phyloP scores from a whole-genome alignment of 2,113 vertebrate species.

The Vombatus ursinus region DNA sequence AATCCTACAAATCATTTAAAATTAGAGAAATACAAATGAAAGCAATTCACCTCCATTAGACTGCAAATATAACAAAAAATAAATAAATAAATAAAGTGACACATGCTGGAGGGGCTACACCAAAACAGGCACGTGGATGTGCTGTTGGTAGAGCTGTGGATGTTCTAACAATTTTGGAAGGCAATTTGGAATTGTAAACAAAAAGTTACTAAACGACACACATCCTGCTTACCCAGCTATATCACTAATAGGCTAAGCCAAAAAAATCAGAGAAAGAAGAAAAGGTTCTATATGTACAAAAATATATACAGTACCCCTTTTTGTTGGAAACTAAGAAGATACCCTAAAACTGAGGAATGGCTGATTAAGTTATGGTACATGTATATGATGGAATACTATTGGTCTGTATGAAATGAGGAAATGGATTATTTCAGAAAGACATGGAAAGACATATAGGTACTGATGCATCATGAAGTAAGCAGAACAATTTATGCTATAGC shows the following conservation, averaged over 20 bases:
- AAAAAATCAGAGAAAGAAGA: neutral
- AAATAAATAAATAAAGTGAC: neutral
- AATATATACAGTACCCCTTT: too few relatives aligned
- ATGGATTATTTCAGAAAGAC: too few relatives aligned
- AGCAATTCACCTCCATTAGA: neutral
- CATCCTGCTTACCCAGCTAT: neutral
- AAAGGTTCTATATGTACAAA: too few relatives aligned
- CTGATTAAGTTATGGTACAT: too few relatives aligned
- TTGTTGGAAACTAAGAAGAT: too few relatives aligned
- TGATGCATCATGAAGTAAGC: too few relatives aligned
- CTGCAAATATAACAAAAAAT: neutral
- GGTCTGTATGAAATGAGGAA: too few relatives aligned
- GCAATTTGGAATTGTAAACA: neutral
- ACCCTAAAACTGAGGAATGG: too few relatives aligned
- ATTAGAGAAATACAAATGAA: neutral
- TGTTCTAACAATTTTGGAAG: neutral
- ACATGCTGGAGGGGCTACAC: neutral
- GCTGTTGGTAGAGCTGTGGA: neutral
- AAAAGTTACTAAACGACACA: neutral
- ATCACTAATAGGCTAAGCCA: neutral
- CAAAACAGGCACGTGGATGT: neutral
- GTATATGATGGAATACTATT: too few relatives aligned
- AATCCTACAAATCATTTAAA: neutral
- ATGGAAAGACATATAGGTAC: too few relatives aligned
- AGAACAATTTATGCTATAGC: too few relatives aligned